Conservation (phyloP, 2,113 vertebrate genomes). For the Plotosus lineatus region DNA sequence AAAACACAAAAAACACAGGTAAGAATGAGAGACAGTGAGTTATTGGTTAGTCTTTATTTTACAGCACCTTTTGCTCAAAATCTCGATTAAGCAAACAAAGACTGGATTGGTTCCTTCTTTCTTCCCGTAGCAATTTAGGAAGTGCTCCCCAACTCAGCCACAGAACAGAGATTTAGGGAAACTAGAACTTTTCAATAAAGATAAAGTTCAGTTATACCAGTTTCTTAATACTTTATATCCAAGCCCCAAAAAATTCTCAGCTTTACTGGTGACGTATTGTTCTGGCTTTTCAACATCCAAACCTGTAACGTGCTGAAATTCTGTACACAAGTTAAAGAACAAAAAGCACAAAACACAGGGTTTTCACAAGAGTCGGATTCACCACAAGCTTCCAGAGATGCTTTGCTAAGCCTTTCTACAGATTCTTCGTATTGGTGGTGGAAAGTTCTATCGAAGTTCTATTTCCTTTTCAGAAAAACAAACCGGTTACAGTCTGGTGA, state of each 20-base stretch:
- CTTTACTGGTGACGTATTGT: background rate
- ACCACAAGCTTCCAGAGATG: background rate
- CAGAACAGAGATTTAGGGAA: background rate
- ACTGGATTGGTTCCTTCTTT: background rate
- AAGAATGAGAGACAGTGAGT: background rate
- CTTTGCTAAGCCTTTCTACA: background rate
- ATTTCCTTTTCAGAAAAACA: no score
- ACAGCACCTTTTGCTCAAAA: background rate
- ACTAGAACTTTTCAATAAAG: background rate
- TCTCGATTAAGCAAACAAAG: background rate
- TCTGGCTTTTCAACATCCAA: background rate
- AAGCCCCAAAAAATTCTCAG: background rate
- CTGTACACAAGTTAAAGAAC: background rate
- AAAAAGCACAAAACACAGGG: background rate
- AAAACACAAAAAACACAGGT: slow-evolving; percentile 43
- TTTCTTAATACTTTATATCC: background rate
- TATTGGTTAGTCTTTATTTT: background rate
- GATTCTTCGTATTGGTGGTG: background rate
- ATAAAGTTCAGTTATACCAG: background rate
- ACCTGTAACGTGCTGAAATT: background rate
- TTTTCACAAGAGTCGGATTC: background rate
- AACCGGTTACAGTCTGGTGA: no score
- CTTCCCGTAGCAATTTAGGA: background rate
- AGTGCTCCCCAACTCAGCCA: background rate
- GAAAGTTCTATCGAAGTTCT: background rate